These are phyloP conservation scores for Larimichthys crocea DNA, from an alignment of 2,113 vertebrate species.

Conservation along the genomic window DNA sequence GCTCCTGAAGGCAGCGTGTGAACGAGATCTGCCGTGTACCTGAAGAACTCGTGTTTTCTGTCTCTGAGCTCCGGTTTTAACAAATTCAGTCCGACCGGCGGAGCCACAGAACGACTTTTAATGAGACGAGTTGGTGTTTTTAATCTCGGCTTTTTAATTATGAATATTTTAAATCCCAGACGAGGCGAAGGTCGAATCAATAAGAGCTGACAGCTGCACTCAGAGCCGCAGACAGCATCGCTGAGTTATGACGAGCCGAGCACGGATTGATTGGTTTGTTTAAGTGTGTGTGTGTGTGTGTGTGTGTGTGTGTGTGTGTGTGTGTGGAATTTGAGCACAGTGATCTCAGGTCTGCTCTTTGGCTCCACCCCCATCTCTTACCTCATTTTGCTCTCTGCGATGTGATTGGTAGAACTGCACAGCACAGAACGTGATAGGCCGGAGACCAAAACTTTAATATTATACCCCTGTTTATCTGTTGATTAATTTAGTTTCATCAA, in stretches of 20 bases:
- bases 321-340: neutral
- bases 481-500: neutral
- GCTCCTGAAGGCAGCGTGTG: too few species aligned
- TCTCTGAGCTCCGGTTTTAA: neutral
- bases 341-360: neutral
- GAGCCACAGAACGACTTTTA: neutral
- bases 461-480: neutral
- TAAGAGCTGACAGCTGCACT: neutral
- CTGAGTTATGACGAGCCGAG: neutral
- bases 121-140: neutral
- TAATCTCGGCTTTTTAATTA: slow-evolving; percentile 10
- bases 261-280: neutral
- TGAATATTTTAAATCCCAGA: slow-evolving; percentile 3
- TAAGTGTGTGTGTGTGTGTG: neutral
- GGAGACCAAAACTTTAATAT: too few species aligned
- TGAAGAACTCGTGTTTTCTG: too few species aligned
- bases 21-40: too few species aligned
- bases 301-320: neutral
- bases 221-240: neutral
- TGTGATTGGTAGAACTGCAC: neutral
- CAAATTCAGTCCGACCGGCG: neutral
- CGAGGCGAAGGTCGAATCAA: neutral
- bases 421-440: neutral
- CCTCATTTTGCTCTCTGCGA: neutral
- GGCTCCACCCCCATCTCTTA: neutral